A percentile compares a stretch with the other conserved stretches of the same genome.
Conservation (phyloP, 2,113 vertebrate species). For the Formicarius rufipectus region DNA sequence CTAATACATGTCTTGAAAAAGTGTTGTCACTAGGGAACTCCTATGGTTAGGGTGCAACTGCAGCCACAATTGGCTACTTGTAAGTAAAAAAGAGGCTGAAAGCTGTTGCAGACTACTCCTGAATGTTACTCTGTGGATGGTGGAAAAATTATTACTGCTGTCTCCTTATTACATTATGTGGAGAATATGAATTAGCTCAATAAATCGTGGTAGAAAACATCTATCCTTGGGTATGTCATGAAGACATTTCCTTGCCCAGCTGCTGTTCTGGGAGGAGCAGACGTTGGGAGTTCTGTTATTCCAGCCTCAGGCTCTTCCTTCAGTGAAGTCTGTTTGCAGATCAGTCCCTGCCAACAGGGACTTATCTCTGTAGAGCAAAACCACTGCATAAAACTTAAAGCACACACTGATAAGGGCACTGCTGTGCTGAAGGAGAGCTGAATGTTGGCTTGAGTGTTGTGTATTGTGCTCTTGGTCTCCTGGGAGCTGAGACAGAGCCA, state of each 20-base stretch:
- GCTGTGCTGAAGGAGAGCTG: background rate
- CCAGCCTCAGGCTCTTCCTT: background rate
- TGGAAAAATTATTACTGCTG: background rate
- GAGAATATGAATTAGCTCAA: background rate
- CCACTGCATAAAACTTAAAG: background rate
- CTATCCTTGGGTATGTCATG: background rate
- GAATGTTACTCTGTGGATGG: background rate
- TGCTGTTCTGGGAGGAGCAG: background rate
- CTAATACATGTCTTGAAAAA: background rate
- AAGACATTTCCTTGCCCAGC: background rate
- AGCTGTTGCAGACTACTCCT: background rate
- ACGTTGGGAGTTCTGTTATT: background rate
- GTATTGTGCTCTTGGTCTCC: background rate
- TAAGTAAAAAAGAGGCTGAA: background rate
- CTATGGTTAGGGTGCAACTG: background rate
- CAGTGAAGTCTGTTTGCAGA: background rate
- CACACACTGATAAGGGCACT: background rate
- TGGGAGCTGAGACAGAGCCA: background rate
- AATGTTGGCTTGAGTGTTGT: background rate
- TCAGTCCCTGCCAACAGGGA: background rate
- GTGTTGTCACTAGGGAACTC: background rate
- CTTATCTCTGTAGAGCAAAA: background rate
- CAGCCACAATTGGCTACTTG: background rate
- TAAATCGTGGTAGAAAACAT: background rate
- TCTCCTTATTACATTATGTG: background rate